These are phyloP conservation scores for Branchinecta lynchi DNA, from an alignment of 1,140 invertebrate genomes.

Conservation along the genomic window DNA sequence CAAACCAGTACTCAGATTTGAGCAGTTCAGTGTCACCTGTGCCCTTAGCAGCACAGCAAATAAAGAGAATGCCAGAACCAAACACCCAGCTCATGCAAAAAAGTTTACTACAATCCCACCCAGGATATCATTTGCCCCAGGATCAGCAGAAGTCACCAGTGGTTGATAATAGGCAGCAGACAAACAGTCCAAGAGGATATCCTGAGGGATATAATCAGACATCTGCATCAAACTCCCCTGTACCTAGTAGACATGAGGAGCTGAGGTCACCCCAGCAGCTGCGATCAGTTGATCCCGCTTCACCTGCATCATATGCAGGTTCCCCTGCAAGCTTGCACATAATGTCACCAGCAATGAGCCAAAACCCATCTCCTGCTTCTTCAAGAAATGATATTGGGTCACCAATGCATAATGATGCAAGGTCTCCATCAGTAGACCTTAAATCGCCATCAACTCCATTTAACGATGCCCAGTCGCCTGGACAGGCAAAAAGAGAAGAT, in stretches of 20 bases:
- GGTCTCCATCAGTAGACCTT: not conserved
- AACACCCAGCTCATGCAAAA: not conserved
- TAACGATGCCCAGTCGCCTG: not conserved
- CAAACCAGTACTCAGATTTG: not conserved
- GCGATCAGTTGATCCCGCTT: not conserved
- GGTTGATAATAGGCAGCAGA: not conserved
- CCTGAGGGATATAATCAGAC: not conserved
- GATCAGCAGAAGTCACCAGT: no score
- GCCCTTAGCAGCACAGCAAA: not conserved
- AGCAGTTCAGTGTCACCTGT: not conserved
- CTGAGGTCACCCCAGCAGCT: not conserved
- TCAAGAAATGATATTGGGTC: not conserved
- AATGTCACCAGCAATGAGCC: conserved; percentile 2
- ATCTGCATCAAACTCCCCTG: not conserved
- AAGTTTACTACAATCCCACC: no score
- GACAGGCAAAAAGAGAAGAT: not conserved
- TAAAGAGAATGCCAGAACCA: not conserved
- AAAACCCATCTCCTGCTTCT: not conserved
- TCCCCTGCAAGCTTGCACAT: not conserved
- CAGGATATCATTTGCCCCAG: no score
- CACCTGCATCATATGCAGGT: not conserved
- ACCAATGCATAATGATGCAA: not conserved
- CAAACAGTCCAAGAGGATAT: not conserved
- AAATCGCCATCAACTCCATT: not conserved
- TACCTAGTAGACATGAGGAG: not conserved